phyloP scores from a whole-genome alignment of 2,888 invertebrate species.

The Nasonia oneida region DNA sequence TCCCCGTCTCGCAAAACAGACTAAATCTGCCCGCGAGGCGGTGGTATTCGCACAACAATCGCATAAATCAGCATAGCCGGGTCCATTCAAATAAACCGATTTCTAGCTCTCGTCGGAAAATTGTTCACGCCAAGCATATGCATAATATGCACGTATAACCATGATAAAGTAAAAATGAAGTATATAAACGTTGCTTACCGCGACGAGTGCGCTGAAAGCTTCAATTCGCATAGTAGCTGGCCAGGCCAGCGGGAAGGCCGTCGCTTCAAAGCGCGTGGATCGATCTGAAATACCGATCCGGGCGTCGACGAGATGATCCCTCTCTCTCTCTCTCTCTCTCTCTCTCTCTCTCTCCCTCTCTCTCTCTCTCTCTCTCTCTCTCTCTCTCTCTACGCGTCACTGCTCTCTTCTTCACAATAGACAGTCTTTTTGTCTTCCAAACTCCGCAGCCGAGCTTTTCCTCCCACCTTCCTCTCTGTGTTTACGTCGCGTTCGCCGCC shows the following conservation, averaged over 20 bases:
- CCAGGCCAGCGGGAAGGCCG: constrained; percentile 82
- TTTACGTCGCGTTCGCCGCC: background rate
- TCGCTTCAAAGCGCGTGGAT: constrained; percentile 71
- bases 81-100: background rate
- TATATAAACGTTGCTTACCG: constrained; percentile 81
- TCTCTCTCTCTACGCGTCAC: background rate
- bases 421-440: constrained; percentile 33
- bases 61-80: background rate
- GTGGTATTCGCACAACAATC: background rate
- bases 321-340: background rate
- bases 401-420: background rate
- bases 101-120: background rate
- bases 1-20: background rate
- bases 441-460: constrained; percentile 37
- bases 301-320: constrained; percentile 64
- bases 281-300: constrained; percentile 72
- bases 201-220: constrained; percentile 87
- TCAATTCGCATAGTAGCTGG: constrained; percentile 90
- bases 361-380: no score
- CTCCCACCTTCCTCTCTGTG: background rate
- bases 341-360: background rate
- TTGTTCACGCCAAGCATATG: background rate
- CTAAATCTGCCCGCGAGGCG: background rate
- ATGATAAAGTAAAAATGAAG: background rate
- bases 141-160: no score